Evolutionary conservation across 1,140 invertebrate genomes (phyloP), one percentile per base, ranked within the genome.

Genomic region (Planococcus citri): DNA sequence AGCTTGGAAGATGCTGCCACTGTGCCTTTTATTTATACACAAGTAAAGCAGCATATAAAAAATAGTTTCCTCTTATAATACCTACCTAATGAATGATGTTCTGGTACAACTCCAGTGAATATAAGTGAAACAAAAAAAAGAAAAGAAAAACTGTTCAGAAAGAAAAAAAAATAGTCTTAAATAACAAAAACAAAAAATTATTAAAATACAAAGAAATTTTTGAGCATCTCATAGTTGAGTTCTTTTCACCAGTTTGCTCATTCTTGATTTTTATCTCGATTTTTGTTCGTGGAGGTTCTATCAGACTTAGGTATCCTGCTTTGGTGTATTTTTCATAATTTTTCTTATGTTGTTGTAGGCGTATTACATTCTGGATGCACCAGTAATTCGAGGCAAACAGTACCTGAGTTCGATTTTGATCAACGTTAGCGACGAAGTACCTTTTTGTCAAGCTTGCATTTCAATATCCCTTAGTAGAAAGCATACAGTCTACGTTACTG

Each of bases 1-100:
- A 87, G 85, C 21, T 80, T 98, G 68, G 90, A 94, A 77, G 85
- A 98, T 76, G 95, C 95, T 27, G 86, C 94, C 0, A 95, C 95
- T 0, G 89, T 98, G 72, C 96, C 96, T 1, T 91, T 95, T 27
- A 92, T 92, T 20, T 97, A 95, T 77, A 83, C 91, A 21, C 97
- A 94, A 8, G 87, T 85, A 76, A 78, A 78, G 75, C 1, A 12
- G 14, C 27, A 41, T 64, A 6, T n/a, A n/a, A n/a, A n/a, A n/a
- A n/a, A n/a, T n/a, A n/a, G n/a, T n/a, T n/a, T n/a, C n/a, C n/a
- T n/a, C n/a, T n/a, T n/a, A n/a, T n/a, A n/a, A n/a, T n/a, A n/a
- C n/a, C n/a, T n/a, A n/a, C n/a, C n/a, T n/a, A n/a, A n/a, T n/a
- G n/a, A n/a, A n/a, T n/a, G n/a, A n/a, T n/a, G n/a, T n/a, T n/a